Evolutionary conservation across 2,888 invertebrate genomes (phyloP).

Genomic region (Notocelia uddmanniana): DNA sequence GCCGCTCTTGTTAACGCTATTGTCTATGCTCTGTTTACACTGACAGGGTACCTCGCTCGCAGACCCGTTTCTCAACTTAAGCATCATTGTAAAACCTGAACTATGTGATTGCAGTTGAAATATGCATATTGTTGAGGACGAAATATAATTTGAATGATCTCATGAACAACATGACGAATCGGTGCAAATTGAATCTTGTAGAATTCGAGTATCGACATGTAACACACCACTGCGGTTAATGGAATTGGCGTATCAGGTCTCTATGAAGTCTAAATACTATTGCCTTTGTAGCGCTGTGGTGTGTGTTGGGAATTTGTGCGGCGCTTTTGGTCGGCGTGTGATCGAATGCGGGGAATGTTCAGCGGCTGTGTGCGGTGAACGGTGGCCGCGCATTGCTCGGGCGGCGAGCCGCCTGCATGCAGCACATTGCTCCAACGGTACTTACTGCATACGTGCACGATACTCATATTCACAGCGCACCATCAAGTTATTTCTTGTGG

Average conservation of each 20-base stretch:
- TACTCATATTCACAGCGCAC: conserved; percentile 15
- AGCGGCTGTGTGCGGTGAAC: conserved; percentile 45
- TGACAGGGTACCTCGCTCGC: conserved; percentile 48
- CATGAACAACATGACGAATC: not conserved
- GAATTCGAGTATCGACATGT: not conserved
- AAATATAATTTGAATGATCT: conserved; percentile 1
- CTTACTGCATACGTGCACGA: conserved; percentile 43
- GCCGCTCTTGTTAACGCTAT: conserved; percentile 79
- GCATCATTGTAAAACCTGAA: conserved; percentile 17
- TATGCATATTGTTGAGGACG: not conserved
- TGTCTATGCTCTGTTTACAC: conserved; percentile 71
- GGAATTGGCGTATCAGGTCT: not conserved
- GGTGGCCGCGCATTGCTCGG: conserved; percentile 49
- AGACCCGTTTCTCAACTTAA: conserved; percentile 31
- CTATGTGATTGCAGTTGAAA: conserved; percentile 27
- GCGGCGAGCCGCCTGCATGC: conserved; percentile 47
- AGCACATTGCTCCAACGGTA: conserved; percentile 56
- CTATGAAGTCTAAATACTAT: not conserved
- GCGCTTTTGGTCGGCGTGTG: conserved; percentile 54
- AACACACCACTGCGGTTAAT: not conserved
- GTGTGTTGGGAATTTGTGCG: conserved; percentile 53
- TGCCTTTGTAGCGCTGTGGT: conserved; percentile 32
- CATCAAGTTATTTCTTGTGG: conserved; percentile 14
- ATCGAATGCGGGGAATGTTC: conserved; percentile 62
- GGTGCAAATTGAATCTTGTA: not conserved